These are phyloP conservation scores for Cordylochernes scorpioides DNA, from an alignment of 2,888 invertebrate species.

Conservation along the genomic window DNA sequence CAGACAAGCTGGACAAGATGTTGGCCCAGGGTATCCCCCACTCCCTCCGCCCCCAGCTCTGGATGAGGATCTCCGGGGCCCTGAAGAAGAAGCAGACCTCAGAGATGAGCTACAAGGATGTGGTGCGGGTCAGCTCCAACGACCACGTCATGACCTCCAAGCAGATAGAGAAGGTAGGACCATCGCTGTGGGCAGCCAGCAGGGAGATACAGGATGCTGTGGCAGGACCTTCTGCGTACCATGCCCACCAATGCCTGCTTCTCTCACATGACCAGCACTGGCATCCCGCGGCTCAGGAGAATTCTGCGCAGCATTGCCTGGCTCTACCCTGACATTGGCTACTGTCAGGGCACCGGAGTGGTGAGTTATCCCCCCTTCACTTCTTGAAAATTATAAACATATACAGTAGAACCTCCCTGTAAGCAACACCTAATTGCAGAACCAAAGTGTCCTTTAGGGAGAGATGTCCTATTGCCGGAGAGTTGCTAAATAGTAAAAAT, in stretches of 20 bases:
- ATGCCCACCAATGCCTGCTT: conserved; percentile 94
- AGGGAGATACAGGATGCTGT: not conserved
- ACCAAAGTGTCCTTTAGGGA: too few species aligned
- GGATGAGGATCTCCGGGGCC: conserved; percentile 70
- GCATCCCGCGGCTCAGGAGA: conserved; percentile 63
- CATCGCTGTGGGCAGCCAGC: not conserved
- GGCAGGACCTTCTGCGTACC: conserved; percentile 61
- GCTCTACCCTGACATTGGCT: conserved; percentile 76
- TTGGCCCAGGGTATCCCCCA: conserved; percentile 60
- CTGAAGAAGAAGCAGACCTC: conserved; percentile 46
- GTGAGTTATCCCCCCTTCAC: too few species aligned
- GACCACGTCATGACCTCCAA: conserved; percentile 80
- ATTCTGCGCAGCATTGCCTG: conserved; percentile 73
- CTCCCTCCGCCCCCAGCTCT: conserved; percentile 75
- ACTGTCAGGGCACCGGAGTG: conserved; percentile 61
- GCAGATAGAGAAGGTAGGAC: conserved; percentile 62
- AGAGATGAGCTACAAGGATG: conserved; percentile 72
- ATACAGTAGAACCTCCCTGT: too few species aligned
- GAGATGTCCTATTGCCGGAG: too few species aligned
- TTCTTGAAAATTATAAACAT: too few species aligned
- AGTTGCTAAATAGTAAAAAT: too few species aligned
- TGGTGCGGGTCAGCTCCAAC: conserved; percentile 72
- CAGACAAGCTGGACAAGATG: conserved; percentile 46
- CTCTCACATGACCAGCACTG: conserved; percentile 65
- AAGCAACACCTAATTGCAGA: too few species aligned